Percentiles rank a stretch among this genome's conserved stretches.
Evolutionary conservation across 2,888 invertebrate genomes (phyloP).

Genomic region (Ashinkailepas kermadecensis): DNA sequence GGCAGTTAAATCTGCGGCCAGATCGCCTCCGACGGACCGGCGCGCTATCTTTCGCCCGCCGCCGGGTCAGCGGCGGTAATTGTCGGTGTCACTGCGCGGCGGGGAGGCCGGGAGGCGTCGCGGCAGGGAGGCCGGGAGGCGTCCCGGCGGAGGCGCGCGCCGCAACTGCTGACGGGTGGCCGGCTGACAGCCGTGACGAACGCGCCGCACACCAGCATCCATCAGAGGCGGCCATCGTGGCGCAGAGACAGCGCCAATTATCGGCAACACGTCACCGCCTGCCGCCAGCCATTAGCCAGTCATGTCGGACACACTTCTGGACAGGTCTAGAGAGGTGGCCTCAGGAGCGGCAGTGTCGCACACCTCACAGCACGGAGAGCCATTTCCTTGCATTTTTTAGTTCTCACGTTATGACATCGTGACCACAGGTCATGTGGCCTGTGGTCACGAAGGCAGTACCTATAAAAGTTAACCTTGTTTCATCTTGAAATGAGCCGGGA

Average conservation of each 20-base stretch:
- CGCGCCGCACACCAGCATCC: not conserved
- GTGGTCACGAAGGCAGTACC: no score
- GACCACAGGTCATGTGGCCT: no score
- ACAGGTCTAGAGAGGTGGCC: no score
- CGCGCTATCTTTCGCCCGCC: not conserved
- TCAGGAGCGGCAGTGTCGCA: no score
- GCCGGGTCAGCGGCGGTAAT: not conserved
- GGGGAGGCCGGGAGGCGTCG: not conserved
- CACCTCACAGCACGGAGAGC: no score
- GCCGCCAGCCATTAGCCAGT: not conserved
- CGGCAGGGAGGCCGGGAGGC: no score
- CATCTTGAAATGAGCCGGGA: no score
- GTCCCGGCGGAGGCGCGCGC: not conserved
- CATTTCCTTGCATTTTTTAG: no score
- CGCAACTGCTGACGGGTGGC: not conserved
- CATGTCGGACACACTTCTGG: no score
- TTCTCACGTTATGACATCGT: no score
- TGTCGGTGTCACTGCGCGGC: not conserved
- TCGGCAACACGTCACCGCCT: not conserved
- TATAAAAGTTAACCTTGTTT: no score
- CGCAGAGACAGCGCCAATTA: constrained; percentile 10
- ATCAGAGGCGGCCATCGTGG: not conserved
- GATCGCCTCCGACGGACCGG: not conserved
- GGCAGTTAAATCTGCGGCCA: no score
- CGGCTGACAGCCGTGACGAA: constrained; percentile 7